A percentile compares a stretch with the other conserved stretches of the same genome.
phyloP scores from a whole-genome alignment of 2,888 invertebrate species.

The Cantharis flavilabris region DNA sequence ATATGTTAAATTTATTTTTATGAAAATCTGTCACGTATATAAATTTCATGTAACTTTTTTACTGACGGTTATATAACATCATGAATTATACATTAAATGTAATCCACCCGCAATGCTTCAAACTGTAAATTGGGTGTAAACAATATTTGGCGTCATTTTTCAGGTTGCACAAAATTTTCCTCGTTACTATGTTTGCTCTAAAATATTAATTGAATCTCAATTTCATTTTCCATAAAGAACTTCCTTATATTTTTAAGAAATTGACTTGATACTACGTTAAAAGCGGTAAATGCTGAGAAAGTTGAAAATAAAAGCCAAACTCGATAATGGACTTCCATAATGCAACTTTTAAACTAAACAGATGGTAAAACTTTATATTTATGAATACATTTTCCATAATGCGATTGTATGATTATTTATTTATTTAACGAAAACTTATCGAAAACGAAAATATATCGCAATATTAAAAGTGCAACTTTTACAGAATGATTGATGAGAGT shows the following conservation, averaged over 20 bases:
- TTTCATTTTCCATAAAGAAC: not conserved
- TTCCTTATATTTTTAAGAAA: not conserved
- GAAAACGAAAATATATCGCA: not conserved
- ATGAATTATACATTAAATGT: not conserved
- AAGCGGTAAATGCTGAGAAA: not conserved
- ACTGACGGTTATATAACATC: not conserved
- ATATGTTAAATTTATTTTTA: not conserved
- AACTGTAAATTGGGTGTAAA: not conserved
- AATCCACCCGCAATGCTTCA: not conserved
- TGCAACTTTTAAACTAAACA: conserved; percentile 4
- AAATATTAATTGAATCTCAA: not conserved
- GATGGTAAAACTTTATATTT: not conserved
- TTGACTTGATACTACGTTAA: not conserved
- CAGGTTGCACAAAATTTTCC: not conserved
- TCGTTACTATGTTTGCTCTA: not conserved
- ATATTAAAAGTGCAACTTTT: not conserved
- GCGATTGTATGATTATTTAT: not conserved
- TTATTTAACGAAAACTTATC: not conserved
- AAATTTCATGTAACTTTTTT: not conserved
- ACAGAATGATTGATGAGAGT: not conserved
- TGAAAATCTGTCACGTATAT: not conserved
- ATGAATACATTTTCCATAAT: not conserved
- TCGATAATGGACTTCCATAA: conserved; percentile 10
- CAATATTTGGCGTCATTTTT: not conserved
- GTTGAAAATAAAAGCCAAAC: conserved; percentile 8